Base-by-base conservation (phyloP, 2,888 invertebrate genomes). In the Tachina lurida region DNA sequence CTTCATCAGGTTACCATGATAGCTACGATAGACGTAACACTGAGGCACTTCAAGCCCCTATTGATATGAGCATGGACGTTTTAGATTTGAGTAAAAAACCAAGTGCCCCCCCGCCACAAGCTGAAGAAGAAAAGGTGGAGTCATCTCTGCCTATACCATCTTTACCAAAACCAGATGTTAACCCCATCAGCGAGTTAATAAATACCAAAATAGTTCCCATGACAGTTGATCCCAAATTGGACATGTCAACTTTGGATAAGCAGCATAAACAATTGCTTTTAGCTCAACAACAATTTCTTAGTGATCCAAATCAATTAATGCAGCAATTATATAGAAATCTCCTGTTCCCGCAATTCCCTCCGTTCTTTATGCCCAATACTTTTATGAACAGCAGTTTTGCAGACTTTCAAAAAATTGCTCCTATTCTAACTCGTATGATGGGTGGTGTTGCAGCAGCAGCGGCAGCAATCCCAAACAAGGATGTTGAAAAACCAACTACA, bases 51-150 rank as follows among this genome's bases (percentile, higher is more conserved):
- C 67, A 83, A 15, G 94, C 94, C 0, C 90, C 96, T 0, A 94
- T 97, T 76, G 96, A 97, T 92, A 93, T 96, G 41, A 95, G 95
- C 77, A 96, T 96, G 93, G 96, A 96, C 91, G 97, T 96, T 7
- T 93, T 97, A 63, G 97, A 97, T 93, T 94, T 97, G 87, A 97
- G 97, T 91, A 96, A 96, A 90, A 97, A 97, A 92, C 95, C 94
- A 0, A 81, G 88, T 1, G 70, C 89, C 90, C 13, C 73, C 10
- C 19, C 45, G 45, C 67, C 7, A 4, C 47, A 41, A 15, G 65
- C 75, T 10, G 60, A 68, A 41, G 78, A 79, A 70, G 78, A 71
- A 41, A 84, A 87, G 47, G 9, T 83, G 0, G 77, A 62, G 22
- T 19, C 68, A 3, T 47, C 67, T 19, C 58, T 79, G 63, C 68